Evolutionary conservation across 2,888 invertebrate genomes (phyloP), one percentile per base, ranked within the genome.

Genomic region (Drosophila monieri): DNA sequence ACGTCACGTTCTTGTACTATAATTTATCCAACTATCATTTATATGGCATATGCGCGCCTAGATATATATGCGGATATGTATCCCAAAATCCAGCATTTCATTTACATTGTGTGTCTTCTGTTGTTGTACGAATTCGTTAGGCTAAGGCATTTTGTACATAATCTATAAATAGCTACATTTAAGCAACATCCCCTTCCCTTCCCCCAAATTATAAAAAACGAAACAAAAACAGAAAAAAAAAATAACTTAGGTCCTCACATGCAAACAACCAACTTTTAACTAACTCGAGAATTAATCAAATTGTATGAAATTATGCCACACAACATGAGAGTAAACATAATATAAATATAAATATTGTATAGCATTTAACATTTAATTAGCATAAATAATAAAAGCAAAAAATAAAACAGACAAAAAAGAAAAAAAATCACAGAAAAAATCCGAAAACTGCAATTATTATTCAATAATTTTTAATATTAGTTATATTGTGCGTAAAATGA

Each of bases 391-490:
- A 51, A 69, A 69, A 59, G 41, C 62, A 32, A 73, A 53, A 65
- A 27, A 46, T 51, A 70, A 60, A 51, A 59, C 30, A n/a, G 12
- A 66, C 18, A 21, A 65, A 41, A 46, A 67, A 58, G 64, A 10
- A 21, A 65, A 41, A 46, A 67, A 58, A 46, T 41, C 49, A 65
- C 59, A 72, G 74, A 70, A 76, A 62, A 62, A 65, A 67, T 23
- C 59, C 68, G 70, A 70, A 83, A 76, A 80, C 69, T 87, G 89
- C 89, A 88, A 89, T 88, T 88, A 88, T 89, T 89, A 89, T 89
- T 77, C 85, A 88, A 89, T 88, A 89, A 88, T 85, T 89, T 84
- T 85, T 77, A 84, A 78, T 77, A 77, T 79, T 79, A 88, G 77
- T 81, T 89, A 86, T 78, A 80, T 78, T 81, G 73, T 87, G 87